A percentile compares a stretch with the other conserved stretches of the same genome.
Conservation (phyloP, 2,888 invertebrate species). For the Acanthosepion pharaonis region DNA sequence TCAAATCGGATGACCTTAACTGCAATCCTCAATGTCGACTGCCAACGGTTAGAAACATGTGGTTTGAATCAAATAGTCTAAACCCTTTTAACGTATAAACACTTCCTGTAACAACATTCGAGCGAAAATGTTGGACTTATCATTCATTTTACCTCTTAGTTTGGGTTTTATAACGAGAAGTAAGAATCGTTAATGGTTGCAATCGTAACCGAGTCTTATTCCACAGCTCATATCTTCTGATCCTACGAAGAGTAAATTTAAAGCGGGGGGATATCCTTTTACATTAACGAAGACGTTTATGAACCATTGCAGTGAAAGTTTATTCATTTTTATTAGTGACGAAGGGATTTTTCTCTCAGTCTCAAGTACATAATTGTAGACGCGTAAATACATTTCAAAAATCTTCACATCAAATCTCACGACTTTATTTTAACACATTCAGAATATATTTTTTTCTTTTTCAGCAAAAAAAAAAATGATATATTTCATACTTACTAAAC, state of each 20-base stretch:
- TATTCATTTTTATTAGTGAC: neutral
- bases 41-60: neutral
- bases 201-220: neutral
- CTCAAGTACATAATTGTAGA: neutral
- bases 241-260: neutral
- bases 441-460: too few species aligned
- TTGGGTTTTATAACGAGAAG: neutral
- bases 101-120: neutral
- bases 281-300: neutral
- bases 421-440: too few species aligned
- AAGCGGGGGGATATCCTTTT: neutral
- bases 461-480: too few species aligned
- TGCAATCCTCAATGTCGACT: neutral
- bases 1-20: slow-evolving; percentile 22
- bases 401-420: neutral
- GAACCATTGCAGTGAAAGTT: neutral
- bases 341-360: neutral
- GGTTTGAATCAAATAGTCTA: neutral
- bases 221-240: neutral
- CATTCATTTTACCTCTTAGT: neutral
- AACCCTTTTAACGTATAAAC: neutral
- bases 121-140: neutral
- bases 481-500: too few species aligned
- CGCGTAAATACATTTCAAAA: neutral
- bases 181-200: neutral